Conservation (phyloP, 2,888 invertebrate genomes). For the Theretra japonica region DNA sequence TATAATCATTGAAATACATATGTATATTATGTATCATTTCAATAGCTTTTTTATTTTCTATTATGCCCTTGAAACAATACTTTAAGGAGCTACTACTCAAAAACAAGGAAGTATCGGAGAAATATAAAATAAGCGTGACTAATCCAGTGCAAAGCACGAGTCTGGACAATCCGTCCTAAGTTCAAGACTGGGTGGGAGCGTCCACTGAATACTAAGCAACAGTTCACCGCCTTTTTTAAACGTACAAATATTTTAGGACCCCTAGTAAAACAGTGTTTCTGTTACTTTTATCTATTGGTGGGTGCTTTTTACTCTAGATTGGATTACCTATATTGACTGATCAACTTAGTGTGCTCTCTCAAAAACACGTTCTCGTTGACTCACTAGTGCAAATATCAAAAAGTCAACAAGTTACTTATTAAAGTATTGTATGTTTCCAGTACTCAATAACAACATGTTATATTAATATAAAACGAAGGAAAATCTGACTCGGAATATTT, state of each 20-base stretch:
- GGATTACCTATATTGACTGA: no score
- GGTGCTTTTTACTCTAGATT: background rate
- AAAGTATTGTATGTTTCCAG: no score
- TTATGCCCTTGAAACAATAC: background rate
- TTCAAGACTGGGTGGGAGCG: conserved; percentile 41
- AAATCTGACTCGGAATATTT: background rate
- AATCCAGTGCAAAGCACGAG: background rate
- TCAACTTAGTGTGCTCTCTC: no score
- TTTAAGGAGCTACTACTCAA: no score
- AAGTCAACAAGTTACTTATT: no score
- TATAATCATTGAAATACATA: no score
- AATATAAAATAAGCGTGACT: background rate
- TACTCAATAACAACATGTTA: no score
- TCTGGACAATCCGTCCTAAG: conserved; percentile 43
- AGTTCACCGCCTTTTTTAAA: conserved; percentile 39
- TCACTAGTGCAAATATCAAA: no score
- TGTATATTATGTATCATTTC: no score
- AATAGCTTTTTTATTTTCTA: no score
- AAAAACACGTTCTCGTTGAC: no score
- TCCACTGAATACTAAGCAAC: conserved; percentile 52
- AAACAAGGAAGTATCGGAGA: no score
- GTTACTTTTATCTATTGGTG: background rate
- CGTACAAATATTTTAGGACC: conserved; percentile 8
- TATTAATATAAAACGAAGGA: background rate
- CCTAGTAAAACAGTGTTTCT: background rate